Percentiles rank a stretch among this genome's conserved stretches.
phyloP scores from a whole-genome alignment of 2,888 invertebrate genomes.

The Matsumyia berberina region DNA sequence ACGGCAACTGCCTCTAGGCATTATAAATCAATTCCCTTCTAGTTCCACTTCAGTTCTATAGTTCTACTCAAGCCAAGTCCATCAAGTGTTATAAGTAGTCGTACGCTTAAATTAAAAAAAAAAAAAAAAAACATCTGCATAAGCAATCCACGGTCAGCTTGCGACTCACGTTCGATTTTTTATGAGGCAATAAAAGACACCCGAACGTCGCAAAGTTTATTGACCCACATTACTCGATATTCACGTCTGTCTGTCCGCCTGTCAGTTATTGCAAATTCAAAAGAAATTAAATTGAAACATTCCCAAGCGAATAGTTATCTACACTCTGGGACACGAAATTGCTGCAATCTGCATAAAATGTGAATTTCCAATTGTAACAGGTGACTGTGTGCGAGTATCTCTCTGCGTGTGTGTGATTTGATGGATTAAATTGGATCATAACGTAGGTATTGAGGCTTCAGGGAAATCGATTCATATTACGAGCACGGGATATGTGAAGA shows the following conservation, averaged over 20 bases:
- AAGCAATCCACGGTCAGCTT: slow-evolving; percentile 7
- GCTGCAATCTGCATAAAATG: slow-evolving; percentile 59
- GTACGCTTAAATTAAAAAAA: not conserved
- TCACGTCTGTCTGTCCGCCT: slow-evolving; percentile 42
- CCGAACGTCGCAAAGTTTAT: slow-evolving; percentile 54
- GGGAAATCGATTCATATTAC: slow-evolving; percentile 6
- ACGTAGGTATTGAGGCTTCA: slow-evolving; percentile 10
- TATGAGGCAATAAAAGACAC: slow-evolving; percentile 42
- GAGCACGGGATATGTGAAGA: not conserved
- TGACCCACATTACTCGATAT: slow-evolving; percentile 60
- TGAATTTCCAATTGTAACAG: slow-evolving; percentile 24
- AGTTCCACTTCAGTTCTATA: not conserved
- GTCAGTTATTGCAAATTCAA: slow-evolving; percentile 51
- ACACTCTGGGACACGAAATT: slow-evolving; percentile 13
- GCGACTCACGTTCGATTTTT: slow-evolving; percentile 26
- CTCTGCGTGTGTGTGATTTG: slow-evolving; percentile 4
- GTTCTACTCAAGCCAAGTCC: too few species aligned
- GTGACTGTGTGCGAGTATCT: too few species aligned
- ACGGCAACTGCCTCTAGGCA: too few species aligned
- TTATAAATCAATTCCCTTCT: not conserved
- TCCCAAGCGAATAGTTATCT: slow-evolving; percentile 32
- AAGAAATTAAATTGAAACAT: slow-evolving; percentile 46
- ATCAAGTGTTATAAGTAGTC: not conserved
- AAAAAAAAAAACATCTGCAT: not conserved
- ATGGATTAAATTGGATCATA: slow-evolving; percentile 20